Base-by-base conservation (phyloP, 2,888 invertebrate species). In the Sisyra terminalis region DNA sequence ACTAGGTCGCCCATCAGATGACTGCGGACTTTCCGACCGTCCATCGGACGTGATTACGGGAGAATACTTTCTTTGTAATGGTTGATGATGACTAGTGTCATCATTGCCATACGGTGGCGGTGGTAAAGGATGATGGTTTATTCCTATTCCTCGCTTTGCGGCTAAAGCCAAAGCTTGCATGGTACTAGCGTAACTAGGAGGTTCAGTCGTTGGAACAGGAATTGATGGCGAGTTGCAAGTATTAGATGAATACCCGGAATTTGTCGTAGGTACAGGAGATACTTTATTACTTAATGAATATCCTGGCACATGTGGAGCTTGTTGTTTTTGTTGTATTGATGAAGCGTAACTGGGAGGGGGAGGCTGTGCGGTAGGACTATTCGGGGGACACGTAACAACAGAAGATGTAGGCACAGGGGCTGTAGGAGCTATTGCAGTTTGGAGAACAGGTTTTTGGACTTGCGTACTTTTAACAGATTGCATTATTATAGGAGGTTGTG, bases 381-480 rank as follows among this genome's bases (percentile, higher is more conserved):
- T 3, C 44, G 46, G 9, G 50, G 53, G 30, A 36, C 16, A 16
- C 5, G 31, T 31, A 10, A 40, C 40, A 29, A 62, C 67, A 32
- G 62, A 61, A 17, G 58, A 53, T 45, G 71, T 65, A 3, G 74
- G 70, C 15, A 74, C 73, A 2, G 85, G 85, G 10, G 84, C 76
- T 17, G 82, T 78, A 1, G 92, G 92, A n/a, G 88, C 92, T 39
- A 90, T 87, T 8, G 94, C 94, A 11, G 92, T 94, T 64, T 94
- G 94, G 48, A 93, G 66, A 18, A 92, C 79, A 0, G 94, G 94
- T 59, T 93, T 94, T 57, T 90, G 90, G 31, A 90, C 92, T 62
- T 92, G 90, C 13, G 90, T 90, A 65, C 90, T 90, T 60, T 89
- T 89, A 13, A 94, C 94, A 24, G 90, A 88, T 60, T 93, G 92